Evolutionary conservation across 2,113 vertebrate species (phyloP).

Genomic region (Nothocercus nigrocapillus): DNA sequence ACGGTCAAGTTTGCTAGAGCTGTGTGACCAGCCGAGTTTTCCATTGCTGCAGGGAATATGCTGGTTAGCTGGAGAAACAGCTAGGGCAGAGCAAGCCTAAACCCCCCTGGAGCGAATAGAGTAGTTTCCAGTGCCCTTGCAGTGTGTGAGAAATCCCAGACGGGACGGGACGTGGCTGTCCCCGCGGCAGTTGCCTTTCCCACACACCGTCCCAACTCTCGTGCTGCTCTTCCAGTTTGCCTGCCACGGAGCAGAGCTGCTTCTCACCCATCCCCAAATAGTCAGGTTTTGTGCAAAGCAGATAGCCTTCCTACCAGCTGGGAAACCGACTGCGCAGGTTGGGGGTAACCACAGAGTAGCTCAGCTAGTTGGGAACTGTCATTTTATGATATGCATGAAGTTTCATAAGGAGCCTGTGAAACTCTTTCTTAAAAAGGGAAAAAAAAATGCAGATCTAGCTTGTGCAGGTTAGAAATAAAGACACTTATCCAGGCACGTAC

Average conservation of each 20-base stretch:
- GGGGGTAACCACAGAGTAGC: background rate
- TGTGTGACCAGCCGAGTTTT: background rate
- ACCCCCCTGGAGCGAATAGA: background rate
- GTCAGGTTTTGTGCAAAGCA: background rate
- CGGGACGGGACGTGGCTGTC: rapidly evolving
- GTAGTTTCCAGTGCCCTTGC: background rate
- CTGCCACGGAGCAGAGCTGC: background rate
- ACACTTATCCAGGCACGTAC: rapidly evolving
- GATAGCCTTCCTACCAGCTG: background rate
- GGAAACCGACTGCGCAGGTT: background rate
- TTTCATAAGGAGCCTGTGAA: background rate
- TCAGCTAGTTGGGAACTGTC: background rate
- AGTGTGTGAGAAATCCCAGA: background rate
- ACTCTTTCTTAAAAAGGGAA: background rate
- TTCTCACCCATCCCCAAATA: background rate
- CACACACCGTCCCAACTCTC: background rate
- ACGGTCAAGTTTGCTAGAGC: background rate
- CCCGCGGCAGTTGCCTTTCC: rapidly evolving
- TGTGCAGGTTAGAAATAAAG: background rate
- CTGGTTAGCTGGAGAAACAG: background rate
- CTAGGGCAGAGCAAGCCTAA: background rate
- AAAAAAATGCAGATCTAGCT: background rate
- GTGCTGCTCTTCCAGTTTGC: background rate
- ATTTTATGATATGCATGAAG: background rate
- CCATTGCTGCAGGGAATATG: background rate